A percentile compares a stretch with the other conserved stretches of the same genome.
phyloP scores from a whole-genome alignment of 2,888 invertebrate genomes.

The Dichetophora obliterata region DNA sequence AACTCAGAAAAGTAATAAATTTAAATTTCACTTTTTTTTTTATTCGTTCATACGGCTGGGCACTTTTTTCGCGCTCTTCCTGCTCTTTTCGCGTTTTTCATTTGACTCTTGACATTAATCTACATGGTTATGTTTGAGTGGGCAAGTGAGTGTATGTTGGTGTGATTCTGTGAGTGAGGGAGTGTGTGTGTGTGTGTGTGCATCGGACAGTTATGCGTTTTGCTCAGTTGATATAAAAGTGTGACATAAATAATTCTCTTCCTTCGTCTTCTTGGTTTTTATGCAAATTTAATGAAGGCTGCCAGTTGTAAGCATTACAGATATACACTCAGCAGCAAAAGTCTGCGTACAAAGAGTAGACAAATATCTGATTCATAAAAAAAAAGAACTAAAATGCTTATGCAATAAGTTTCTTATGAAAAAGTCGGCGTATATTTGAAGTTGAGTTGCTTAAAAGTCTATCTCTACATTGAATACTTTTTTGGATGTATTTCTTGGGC shows the following conservation, averaged over 20 bases:
- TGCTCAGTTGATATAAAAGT: too few relatives aligned
- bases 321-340: too few relatives aligned
- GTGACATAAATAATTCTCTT: too few relatives aligned
- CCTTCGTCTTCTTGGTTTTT: too few relatives aligned
- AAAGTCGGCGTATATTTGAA: too few relatives aligned
- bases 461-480: too few relatives aligned
- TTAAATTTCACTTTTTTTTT: conserved; percentile 2
- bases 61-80: background rate
- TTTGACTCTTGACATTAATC: conserved; percentile 26
- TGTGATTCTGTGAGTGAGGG: background rate
- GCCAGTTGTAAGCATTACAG: background rate
- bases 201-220: background rate
- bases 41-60: background rate
- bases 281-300: conserved; percentile 3
- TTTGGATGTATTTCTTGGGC: too few relatives aligned
- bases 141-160: background rate
- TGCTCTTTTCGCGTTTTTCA: background rate
- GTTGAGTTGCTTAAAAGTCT: too few relatives aligned
- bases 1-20: conserved; percentile 17
- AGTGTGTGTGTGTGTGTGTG: background rate
- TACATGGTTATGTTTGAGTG: background rate
- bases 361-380: too few relatives aligned
- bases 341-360: too few relatives aligned
- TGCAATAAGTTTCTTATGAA: too few relatives aligned
- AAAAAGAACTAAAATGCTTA: too few relatives aligned